Percentiles rank a stretch among this genome's conserved stretches.
Evolutionary conservation across 1,140 invertebrate genomes (phyloP).

Genomic region (Trypoxylus dichotomus): DNA sequence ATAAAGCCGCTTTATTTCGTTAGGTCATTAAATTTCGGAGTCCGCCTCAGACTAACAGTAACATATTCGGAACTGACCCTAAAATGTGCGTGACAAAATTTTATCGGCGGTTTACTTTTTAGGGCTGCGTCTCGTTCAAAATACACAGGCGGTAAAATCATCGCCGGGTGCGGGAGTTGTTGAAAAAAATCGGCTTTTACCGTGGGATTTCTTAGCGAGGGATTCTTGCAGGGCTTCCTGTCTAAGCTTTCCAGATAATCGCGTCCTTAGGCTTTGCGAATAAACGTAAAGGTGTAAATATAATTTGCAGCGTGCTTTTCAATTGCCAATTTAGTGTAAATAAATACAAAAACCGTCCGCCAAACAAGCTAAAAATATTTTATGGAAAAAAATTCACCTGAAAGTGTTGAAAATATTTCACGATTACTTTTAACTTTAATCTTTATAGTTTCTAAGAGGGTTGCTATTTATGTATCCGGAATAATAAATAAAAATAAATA

Average conservation of each 20-base stretch:
- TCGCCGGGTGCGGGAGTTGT: background rate
- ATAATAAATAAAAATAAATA: no score
- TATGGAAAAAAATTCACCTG: no score
- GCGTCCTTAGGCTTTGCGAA: background rate
- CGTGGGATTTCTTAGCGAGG: constrained; percentile 17
- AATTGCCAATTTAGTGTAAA: background rate
- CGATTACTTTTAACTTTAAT: no score
- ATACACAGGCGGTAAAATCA: constrained; percentile 2
- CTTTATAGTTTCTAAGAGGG: no score
- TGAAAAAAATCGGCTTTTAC: constrained; percentile 15
- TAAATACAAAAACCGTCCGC: no score
- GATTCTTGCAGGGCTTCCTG: background rate
- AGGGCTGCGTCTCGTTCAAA: background rate
- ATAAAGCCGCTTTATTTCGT: background rate
- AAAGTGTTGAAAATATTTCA: no score
- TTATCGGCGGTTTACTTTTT: background rate
- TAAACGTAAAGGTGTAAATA: background rate
- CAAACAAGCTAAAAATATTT: no score
- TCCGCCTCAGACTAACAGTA: background rate
- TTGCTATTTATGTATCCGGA: no score
- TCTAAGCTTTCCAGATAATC: constrained; percentile 7
- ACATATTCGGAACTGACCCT: background rate
- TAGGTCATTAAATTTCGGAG: background rate
- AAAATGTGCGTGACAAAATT: constrained; percentile 20
- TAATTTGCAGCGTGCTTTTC: background rate